Evolutionary conservation across 2,888 invertebrate genomes (phyloP).

Genomic region (Halocaridina rubra): DNA sequence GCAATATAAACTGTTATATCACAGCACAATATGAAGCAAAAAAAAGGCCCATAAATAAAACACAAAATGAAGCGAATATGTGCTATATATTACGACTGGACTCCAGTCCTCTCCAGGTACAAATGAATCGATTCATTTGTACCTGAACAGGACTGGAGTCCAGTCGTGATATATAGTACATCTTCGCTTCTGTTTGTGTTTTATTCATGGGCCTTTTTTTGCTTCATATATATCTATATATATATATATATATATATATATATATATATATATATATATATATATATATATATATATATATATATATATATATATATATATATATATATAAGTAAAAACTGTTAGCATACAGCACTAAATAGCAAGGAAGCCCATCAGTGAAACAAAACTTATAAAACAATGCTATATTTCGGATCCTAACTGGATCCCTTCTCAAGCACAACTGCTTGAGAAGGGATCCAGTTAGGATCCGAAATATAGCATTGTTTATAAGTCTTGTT

Average conservation of each 20-base stretch:
- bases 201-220: background rate
- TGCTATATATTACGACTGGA: background rate
- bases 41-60: background rate
- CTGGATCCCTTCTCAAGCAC: too few relatives aligned
- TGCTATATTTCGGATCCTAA: too few relatives aligned
- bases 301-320: background rate
- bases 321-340: background rate
- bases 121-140: background rate
- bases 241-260: background rate
- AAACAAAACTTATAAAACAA: too few relatives aligned
- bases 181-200: background rate
- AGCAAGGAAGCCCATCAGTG: too few relatives aligned
- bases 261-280: constrained; percentile 1
- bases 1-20: background rate
- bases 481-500: too few relatives aligned
- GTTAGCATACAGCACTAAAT: too few relatives aligned
- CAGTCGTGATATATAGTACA: background rate
- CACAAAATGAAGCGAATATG: background rate
- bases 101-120: too few relatives aligned
- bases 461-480: too few relatives aligned
- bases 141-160: background rate
- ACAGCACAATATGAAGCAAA: background rate
- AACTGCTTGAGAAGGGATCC: too few relatives aligned
- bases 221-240: background rate
- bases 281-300: background rate